Conservation (phyloP, 2,797 vertebrate species). For the Lerista edwardsae region DNA sequence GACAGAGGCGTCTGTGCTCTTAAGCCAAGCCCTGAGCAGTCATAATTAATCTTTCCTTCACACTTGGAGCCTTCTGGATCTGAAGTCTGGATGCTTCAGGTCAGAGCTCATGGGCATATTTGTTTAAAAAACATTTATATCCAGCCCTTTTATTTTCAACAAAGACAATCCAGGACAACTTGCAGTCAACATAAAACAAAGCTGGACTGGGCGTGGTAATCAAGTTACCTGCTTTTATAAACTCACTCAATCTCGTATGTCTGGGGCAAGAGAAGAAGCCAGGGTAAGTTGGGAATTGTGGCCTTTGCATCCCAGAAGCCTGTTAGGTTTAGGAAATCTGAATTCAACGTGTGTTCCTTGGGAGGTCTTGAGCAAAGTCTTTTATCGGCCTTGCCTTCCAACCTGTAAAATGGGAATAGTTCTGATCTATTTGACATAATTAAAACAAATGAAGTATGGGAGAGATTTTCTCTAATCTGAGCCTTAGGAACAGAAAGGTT, state of each 20-base stretch:
- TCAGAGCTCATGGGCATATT: not conserved
- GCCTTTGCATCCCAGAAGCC: not conserved
- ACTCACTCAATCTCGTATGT: not conserved
- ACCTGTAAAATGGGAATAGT: slow-evolving; percentile 9
- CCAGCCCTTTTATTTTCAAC: too few relatives aligned
- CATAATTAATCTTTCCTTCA: not conserved
- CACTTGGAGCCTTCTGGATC: not conserved
- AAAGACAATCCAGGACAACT: too few relatives aligned
- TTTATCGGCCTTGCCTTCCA: not conserved
- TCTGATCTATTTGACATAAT: not conserved
- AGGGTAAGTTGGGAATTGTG: not conserved
- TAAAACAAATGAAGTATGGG: not conserved
- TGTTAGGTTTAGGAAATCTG: not conserved
- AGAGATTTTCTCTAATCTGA: not conserved
- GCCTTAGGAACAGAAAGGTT: not conserved
- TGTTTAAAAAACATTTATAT: too few relatives aligned
- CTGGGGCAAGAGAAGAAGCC: not conserved
- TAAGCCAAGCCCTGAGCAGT: not conserved
- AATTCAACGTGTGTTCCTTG: not conserved
- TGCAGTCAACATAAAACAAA: too few relatives aligned
- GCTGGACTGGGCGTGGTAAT: not conserved
- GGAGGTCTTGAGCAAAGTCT: not conserved
- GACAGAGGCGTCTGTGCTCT: not conserved
- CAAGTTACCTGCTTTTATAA: not conserved
- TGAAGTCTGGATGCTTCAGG: not conserved